These are phyloP conservation scores for Nephrotoma appendiculata DNA, from an alignment of 2,888 invertebrate genomes.

Conservation along the genomic window DNA sequence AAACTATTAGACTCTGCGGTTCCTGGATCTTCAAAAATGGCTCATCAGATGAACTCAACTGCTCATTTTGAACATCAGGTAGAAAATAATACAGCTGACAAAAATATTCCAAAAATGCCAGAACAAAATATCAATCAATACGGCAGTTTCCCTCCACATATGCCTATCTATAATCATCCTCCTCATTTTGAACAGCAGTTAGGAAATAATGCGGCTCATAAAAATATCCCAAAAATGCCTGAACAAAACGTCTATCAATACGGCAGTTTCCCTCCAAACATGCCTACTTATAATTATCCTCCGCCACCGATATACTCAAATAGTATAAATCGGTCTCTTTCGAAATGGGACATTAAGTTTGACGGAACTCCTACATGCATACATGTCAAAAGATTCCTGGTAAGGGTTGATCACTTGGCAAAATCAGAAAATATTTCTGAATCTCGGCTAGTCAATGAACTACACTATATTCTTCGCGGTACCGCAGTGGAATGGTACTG, in stretches of 20 bases:
- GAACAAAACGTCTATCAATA: too few relatives aligned
- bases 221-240: too few relatives aligned
- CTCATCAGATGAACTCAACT: too few relatives aligned
- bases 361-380: background rate
- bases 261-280: too few relatives aligned
- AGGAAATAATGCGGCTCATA: too few relatives aligned
- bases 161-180: background rate
- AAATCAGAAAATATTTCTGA: background rate
- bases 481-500: background rate
- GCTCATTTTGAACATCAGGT: too few relatives aligned
- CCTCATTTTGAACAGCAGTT: too few relatives aligned
- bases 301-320: background rate
- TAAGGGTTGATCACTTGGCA: background rate
- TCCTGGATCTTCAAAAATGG: too few relatives aligned
- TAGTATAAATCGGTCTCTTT: background rate
- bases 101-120: too few relatives aligned
- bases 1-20: too few relatives aligned
- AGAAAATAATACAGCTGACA: background rate
- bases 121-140: too few relatives aligned
- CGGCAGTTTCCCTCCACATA: background rate
- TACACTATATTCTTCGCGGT: background rate
- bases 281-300: too few relatives aligned
- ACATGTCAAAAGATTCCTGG: background rate
- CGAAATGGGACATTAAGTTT: background rate
- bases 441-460: background rate